Conservation (phyloP, 2,113 vertebrate genomes). For the Bujurquina vittata region DNA sequence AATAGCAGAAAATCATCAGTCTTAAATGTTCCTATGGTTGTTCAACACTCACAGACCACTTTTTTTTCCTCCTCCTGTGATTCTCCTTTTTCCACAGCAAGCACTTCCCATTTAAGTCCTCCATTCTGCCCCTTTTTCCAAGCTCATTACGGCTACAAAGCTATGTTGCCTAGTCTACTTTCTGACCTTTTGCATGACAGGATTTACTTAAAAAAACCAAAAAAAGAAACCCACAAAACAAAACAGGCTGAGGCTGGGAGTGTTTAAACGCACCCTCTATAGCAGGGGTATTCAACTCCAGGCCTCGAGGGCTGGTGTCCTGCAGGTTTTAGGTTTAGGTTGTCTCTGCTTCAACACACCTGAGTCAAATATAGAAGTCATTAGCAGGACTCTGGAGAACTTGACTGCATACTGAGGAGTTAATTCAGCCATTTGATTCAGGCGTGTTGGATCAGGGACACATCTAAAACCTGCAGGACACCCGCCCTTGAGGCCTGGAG, state of each 20-base stretch:
- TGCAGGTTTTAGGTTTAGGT: no score
- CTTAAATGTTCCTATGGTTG: constrained; percentile 28
- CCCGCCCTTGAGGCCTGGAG: no score
- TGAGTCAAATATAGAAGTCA: no score
- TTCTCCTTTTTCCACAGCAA: constrained; percentile 28
- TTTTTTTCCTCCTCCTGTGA: constrained; percentile 19
- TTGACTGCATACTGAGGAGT: no score
- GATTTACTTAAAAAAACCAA: constrained; percentile 60
- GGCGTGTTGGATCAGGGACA: no score
- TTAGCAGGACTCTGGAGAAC: no score
- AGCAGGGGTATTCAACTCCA: no score
- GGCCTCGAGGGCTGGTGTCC: no score
- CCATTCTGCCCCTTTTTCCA: not conserved
- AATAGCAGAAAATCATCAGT: constrained; percentile 51
- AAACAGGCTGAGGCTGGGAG: constrained; percentile 24
- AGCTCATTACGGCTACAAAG: constrained; percentile 58
- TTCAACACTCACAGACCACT: not conserved
- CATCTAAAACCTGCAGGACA: no score
- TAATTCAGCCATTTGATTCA: no score
- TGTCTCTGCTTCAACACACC: no score
- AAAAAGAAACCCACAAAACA: constrained; percentile 28
- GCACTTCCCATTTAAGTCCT: constrained; percentile 15
- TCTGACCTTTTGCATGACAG: constrained; percentile 64
- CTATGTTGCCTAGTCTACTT: constrained; percentile 56
- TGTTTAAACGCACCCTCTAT: constrained; percentile 33